Evolutionary conservation across 2,797 vertebrate species (phyloP).

Genomic region (Manis javanica): DNA sequence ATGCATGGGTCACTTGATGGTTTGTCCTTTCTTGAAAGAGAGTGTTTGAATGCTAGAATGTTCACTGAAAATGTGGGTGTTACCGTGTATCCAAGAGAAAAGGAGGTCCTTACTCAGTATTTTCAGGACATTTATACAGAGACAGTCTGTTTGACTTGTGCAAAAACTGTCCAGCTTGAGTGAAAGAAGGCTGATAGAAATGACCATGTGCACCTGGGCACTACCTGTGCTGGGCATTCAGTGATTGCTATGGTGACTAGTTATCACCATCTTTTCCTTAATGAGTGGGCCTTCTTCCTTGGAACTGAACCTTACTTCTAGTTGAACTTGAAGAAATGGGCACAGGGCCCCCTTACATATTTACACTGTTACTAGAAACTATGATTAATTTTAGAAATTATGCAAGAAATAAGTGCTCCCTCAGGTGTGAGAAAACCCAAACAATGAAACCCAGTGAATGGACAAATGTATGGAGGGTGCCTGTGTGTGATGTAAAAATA

Average conservation of each 20-base stretch:
- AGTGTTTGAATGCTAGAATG: too few relatives aligned
- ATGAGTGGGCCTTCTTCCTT: background rate
- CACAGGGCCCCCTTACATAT: slow-evolving; percentile 33
- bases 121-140: background rate
- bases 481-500: slow-evolving; percentile 39
- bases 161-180: background rate
- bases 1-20: background rate
- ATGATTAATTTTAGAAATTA: slow-evolving; percentile 64
- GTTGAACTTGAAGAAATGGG: slow-evolving; percentile 29
- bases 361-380: slow-evolving; percentile 38
- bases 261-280: background rate
- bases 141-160: background rate
- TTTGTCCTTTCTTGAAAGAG: background rate
- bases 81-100: background rate
- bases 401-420: background rate
- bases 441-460: background rate
- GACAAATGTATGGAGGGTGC: background rate
- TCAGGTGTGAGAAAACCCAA: slow-evolving; percentile 38
- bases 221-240: background rate
- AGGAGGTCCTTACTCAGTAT: background rate
- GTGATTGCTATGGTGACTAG: background rate
- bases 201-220: too few relatives aligned
- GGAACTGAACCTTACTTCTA: slow-evolving; percentile 40
- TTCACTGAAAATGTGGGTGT: background rate
- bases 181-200: background rate